phyloP scores from a whole-genome alignment of 1,140 invertebrate genomes.

The Drosophila santomea region DNA sequence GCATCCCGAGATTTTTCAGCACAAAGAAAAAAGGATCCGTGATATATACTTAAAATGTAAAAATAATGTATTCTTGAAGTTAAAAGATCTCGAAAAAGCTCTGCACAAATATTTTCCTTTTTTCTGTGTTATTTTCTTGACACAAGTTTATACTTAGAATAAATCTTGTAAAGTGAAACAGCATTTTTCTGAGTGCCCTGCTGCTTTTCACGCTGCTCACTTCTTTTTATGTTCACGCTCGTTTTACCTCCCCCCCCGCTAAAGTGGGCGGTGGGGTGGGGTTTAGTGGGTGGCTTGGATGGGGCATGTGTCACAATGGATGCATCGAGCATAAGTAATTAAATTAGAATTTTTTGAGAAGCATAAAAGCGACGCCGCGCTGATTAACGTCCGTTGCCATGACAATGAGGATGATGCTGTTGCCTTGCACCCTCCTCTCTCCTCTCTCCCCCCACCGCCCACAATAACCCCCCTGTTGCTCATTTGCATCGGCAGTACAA shows the following conservation, averaged over 20 bases:
- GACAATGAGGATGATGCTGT: slow-evolving; percentile 43
- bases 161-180: too few relatives aligned
- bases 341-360: slow-evolving; percentile 84
- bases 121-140: too few relatives aligned
- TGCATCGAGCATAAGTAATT: slow-evolving; percentile 84
- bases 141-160: too few relatives aligned
- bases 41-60: not conserved
- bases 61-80: too few relatives aligned
- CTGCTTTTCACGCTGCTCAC: slow-evolving; percentile 48
- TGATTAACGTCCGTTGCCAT: slow-evolving; percentile 79
- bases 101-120: too few relatives aligned
- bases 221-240: slow-evolving; percentile 71
- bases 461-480: slow-evolving; percentile 49
- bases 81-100: too few relatives aligned
- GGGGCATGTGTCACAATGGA: slow-evolving; percentile 73
- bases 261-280: not conserved
- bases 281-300: slow-evolving; percentile 8
- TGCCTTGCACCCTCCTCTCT: slow-evolving; percentile 9
- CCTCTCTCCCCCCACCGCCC: slow-evolving; percentile 1
- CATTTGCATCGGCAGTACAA: slow-evolving; percentile 70
- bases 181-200: slow-evolving; percentile 13
- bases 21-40: not conserved
- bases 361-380: slow-evolving; percentile 64
- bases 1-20: slow-evolving; percentile 10
- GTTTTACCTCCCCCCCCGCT: slow-evolving; percentile 42